Base-by-base conservation (phyloP, 1,140 invertebrate genomes). In the Drosophila suzukii region DNA sequence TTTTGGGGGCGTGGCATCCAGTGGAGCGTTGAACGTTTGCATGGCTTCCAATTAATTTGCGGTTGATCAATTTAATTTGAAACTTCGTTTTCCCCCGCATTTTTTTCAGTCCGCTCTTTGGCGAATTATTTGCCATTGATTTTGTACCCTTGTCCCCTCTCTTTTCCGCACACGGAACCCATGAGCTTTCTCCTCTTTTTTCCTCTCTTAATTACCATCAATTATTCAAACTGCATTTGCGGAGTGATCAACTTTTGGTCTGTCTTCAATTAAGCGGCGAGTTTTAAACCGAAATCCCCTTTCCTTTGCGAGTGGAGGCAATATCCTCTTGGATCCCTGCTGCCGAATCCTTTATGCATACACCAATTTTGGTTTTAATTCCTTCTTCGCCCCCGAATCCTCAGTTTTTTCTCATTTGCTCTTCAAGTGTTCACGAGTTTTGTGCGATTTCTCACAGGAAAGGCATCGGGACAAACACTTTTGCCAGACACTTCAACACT, bases 11-110 rank as follows among this genome's bases (percentile, higher is more conserved):
- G 71, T 62, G 57, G 67, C 44, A 50, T 58, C 20, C 76, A 66
- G 20, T 75, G 54, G 56, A 68, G 75, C 76, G 60, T 58, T 73
- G 60, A 76, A 76, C 81, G 76, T 71, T 89, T 85, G 86, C 81
- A 86, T 85, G 86, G 82, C 75, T 77, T 75, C 68, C 81, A 91
- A 91, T 91, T 91, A 91, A 91, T 91, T 91, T 91, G 90, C 83
- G 90, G 90, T 91, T 90, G 83, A 91, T 91, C 90, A 91, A 91
- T 91, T 91, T 89, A 91, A 91, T 91, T 91, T 91, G 76, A 70
- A 83, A 78, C 78, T 79, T 71, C 83, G 60, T 76, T 76, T 60
- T 43, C 43, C 53, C 53, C 13, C 57, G 51, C 15, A 8, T 59
- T 39, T 68, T 61, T 44, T 30, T 36, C 10, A 8, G 12, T 17